Evolutionary conservation across 2,797 vertebrate genomes (phyloP), one percentile per base, ranked within the genome.

Genomic region (Sarcoramphus papa): DNA sequence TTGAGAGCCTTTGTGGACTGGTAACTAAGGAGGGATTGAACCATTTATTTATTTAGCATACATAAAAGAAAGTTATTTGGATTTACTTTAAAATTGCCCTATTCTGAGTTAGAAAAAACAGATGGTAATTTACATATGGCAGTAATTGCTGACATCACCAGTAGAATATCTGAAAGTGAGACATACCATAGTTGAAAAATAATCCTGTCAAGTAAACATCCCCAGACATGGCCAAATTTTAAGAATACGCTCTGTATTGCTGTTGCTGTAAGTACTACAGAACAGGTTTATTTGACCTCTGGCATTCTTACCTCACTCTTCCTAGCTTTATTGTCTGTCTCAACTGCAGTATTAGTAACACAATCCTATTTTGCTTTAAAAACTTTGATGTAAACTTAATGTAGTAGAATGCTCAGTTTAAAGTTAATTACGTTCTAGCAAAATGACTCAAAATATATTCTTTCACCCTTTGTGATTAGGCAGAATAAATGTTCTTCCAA

Each of bases 141-240:
- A 94, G 76, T 90, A 84, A 92, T 92, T 94, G 88, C 57, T 96
- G 85, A 92, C 77, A 62, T 96, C 92, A 93, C 56, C 53, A 47
- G 41, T 35, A 72, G 88, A 93, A 74, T 57, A 62, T 87, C 86
- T 94, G 67, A 82, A 93, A 97, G 80, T 57, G 81, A 94, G 84
- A 77, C 57, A 51, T 74, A 63, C 10, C 21, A 10, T 20, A 83
- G 75, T 6, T 89, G 83, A 91, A 92, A 96, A 95, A 92, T 85
- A 90, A 80, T 82, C 72, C 81, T 94, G 90, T 91, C 88, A 85
- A 89, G 80, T 82, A 90, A 96, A 85, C 87, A 77, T 77, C 83
- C 77, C 43, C 31, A 78, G 68, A 50, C 27, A 0, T 70, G 41
- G 28, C 72, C 80, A 83, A 40, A 91, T 82, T 85, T 50, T 69